These are phyloP conservation scores for Cichlasoma orientale DNA, from an alignment of 2,797 vertebrate species.

Conservation along the genomic window DNA sequence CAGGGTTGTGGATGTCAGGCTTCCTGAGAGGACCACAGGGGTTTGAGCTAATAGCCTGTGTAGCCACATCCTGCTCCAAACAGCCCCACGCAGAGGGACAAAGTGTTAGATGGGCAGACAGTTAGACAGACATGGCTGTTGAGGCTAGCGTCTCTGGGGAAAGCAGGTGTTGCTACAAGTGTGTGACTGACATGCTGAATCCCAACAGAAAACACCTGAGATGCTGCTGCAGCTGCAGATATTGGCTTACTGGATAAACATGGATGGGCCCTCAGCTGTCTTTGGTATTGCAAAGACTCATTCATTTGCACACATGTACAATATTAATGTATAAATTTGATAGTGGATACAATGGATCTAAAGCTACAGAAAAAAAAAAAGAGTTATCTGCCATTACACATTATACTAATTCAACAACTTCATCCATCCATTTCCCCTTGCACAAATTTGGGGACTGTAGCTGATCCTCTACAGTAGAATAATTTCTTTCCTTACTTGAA, in stretches of 20 bases:
- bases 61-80: constrained; percentile 67
- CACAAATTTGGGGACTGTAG: neutral
- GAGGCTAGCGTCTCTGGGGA: constrained; percentile 47
- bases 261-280: neutral
- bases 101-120: constrained; percentile 53
- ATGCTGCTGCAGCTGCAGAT: constrained; percentile 51
- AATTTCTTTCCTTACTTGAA: neutral
- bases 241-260: constrained; percentile 49
- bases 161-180: constrained; percentile 58
- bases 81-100: constrained; percentile 40
- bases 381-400: neutral
- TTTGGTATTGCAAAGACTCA: neutral
- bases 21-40: constrained; percentile 58
- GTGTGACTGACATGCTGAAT: constrained; percentile 60
- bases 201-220: constrained; percentile 69
- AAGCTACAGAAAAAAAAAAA: neutral
- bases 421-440: neutral
- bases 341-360: neutral
- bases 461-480: neutral
- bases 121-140: constrained; percentile 43
- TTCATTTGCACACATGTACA: neutral
- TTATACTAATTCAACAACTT: neutral
- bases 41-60: constrained; percentile 57
- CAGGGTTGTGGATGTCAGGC: constrained; percentile 62
- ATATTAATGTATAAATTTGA: neutral